Base-by-base conservation (phyloP, 2,888 invertebrate species). In the Drosophila helvetica region DNA sequence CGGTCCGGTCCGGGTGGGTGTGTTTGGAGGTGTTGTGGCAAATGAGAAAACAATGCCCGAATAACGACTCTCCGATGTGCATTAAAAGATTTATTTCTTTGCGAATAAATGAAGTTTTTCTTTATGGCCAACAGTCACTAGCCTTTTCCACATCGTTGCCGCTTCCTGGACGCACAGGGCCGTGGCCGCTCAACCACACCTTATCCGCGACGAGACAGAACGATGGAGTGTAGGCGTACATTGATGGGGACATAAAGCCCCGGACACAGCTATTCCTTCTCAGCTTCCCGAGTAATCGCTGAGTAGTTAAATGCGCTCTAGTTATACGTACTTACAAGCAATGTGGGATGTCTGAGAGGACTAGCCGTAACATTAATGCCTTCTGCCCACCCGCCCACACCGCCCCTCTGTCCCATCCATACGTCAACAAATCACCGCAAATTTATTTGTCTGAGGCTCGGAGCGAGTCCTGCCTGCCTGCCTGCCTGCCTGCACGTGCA, bases 41-140 rank as follows among this genome's bases (percentile, higher is more conserved):
- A 84, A 84, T 84, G 81, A 84, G 84, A 84, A 84, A 84, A 86
- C 84, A 84, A 84, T 84, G 86, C 81, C 69, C 75, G 77, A 79
- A 75, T 84, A 86, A 84, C 84, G 84, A 86, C 81, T 81, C 84
- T 84, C 86, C 76, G 75, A 84, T 81, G 84, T 81, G 84, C 78
- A 79, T 84, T 84, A 84, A 81, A 86, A 86, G 84, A 84, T 84
- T 84, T 84, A 84, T 84, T 86, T 81, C 84, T 78, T 79, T 83
- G 67, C 78, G 74, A 77, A 77, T 74, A 79, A 84, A 81, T 84
- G 86, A 84, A 86, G 84, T 84, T 81, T 76, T 82, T 85, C 74
- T 79, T 85, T 82, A 78, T 80, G 71, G 55, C 63, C 45, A 22
- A 43, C 61, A 43, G 59, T 45, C 45, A 54, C 52, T 48, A 25